Conservation (phyloP, 2,113 vertebrate species). For the Myiozetetes cayanensis region DNA sequence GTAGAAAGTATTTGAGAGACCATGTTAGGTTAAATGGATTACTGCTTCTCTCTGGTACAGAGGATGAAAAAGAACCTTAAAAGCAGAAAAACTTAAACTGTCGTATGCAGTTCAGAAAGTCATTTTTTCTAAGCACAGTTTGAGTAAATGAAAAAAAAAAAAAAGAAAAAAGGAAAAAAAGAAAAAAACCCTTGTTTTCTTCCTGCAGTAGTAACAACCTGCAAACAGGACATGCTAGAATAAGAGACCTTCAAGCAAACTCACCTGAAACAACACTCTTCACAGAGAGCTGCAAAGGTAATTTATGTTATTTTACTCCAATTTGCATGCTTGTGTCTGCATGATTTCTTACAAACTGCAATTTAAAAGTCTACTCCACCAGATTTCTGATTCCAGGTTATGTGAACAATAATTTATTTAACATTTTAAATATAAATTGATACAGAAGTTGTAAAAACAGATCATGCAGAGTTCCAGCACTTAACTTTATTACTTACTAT, state of each 20-base stretch:
- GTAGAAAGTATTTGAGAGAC: slow-evolving; percentile 27
- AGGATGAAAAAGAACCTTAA: slow-evolving; percentile 56
- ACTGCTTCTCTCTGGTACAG: slow-evolving; percentile 6
- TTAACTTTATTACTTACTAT: background rate
- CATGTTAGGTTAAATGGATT: slow-evolving; percentile 30
- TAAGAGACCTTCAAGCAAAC: slow-evolving; percentile 16
- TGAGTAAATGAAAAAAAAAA: background rate
- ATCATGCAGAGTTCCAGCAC: background rate
- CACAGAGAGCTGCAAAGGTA: slow-evolving; percentile 38
- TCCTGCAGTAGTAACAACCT: slow-evolving; percentile 1
- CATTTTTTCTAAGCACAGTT: slow-evolving; percentile 45
- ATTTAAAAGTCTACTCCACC: background rate
- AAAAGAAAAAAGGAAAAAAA: background rate
- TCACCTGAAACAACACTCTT: background rate
- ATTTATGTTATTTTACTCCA: background rate
- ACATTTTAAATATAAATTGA: background rate
- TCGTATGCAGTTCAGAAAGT: slow-evolving; percentile 29
- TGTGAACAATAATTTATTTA: background rate
- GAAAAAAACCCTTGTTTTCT: background rate
- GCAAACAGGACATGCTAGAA: background rate
- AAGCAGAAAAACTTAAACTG: slow-evolving; percentile 60
- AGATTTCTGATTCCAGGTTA: background rate
- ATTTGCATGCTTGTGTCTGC: background rate
- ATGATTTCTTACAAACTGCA: background rate
- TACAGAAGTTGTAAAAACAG: background rate